Evolutionary conservation across 2,113 vertebrate genomes (phyloP), one percentile per base, ranked within the genome.

Genomic region (Percopsis transmontana): DNA sequence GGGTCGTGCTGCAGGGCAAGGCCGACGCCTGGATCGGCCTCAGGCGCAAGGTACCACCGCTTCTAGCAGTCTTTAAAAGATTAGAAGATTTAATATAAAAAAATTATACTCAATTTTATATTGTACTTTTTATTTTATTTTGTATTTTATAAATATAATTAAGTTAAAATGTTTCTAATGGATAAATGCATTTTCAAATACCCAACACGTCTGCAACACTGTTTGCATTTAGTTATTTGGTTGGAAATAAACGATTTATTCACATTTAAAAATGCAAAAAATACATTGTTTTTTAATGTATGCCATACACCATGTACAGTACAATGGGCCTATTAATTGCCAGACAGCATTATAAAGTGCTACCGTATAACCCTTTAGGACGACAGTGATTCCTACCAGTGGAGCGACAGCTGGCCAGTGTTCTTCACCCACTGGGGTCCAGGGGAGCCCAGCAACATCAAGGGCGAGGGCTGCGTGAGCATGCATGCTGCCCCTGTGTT

Each of bases 351-450:
- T n/a, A n/a, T n/a, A n/a, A n/a, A n/a, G n/a, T 33, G 27, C 27
- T 33, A 33, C 27, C 5, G 27, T n/a, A 6, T 18, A 38, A 44
- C 10, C 1, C 21, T 47, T 54, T 73, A 92, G 90, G 84, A 75
- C 0, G 76, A 87, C 0, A 27, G 58, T 0, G 52, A 58, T 3
- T 75, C 81, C 2, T 93, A 91, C 75, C 18, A 0, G 5, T 93
- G 92, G 92, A 70, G 82, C 0, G 91, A 93, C 0, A 85, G 80
- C 20, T 93, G 92, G 92, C 91, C 92, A 0, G 88, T 93, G 2
- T 91, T 93, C 15, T 93, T 88, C 63, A 90, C 92, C 7, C 87
- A 92, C 38, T 93, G 92, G 92, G 92, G 92, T 16, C 92, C 91
- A 0, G 92, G 90, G 42, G 92, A 93, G 56, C 92, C 92, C 44